phyloP scores from a whole-genome alignment of 2,888 invertebrate species.

The Glaucopsyche alexis region DNA sequence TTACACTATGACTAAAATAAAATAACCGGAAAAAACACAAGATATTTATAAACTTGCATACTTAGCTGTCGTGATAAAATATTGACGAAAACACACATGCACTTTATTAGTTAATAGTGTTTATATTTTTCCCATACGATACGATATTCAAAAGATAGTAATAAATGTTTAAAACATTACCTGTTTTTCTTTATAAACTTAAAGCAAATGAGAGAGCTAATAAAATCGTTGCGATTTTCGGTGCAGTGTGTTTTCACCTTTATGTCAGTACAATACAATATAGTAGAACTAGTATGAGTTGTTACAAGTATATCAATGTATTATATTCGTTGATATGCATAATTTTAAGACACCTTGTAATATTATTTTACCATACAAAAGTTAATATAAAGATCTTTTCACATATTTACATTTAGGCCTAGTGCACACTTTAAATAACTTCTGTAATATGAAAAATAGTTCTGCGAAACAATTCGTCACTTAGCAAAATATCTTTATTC shows the following conservation, averaged over 20 bases:
- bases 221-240: not conserved
- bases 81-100: not conserved
- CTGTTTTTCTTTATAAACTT: not conserved
- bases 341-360: conserved; percentile 78
- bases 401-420: conserved; percentile 68
- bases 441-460: conserved; percentile 35
- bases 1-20: not conserved
- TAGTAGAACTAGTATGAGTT: conserved; percentile 26
- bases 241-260: conserved; percentile 11
- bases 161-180: not conserved
- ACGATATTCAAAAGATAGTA: no score
- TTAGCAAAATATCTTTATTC: conserved; percentile 35
- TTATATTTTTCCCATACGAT: not conserved
- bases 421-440: conserved; percentile 40
- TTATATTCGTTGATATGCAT: conserved; percentile 74
- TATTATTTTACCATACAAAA: conserved; percentile 67
- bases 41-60: not conserved
- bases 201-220: not conserved
- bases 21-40: not conserved
- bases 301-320: conserved; percentile 30
- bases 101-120: not conserved
- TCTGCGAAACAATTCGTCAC: conserved; percentile 26
- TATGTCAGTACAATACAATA: conserved; percentile 1
- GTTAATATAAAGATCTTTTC: conserved; percentile 50
- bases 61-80: not conserved